Conservation (phyloP, 2,797 vertebrate species). For the Leuciscus waleckii region DNA sequence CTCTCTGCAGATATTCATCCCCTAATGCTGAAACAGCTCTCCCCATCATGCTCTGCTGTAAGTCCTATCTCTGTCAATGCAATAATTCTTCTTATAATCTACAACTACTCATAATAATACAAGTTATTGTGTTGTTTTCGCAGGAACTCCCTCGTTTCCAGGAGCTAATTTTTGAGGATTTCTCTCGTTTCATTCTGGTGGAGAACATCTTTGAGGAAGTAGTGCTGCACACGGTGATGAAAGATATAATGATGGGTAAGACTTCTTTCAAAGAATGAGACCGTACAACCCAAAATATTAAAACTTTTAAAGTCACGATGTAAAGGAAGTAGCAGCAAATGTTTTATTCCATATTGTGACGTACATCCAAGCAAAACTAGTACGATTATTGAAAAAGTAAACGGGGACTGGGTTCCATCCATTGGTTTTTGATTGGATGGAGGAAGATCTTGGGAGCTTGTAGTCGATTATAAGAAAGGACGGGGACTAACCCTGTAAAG, state of each 20-base stretch:
- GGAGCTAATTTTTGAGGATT: constrained; percentile 96
- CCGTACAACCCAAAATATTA: no score
- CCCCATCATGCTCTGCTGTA: constrained; percentile 78
- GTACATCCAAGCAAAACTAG: background rate
- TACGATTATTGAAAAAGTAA: background rate
- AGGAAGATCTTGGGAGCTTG: background rate
- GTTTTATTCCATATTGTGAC: background rate
- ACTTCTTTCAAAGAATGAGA: background rate
- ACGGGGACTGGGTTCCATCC: background rate
- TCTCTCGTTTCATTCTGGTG: constrained; percentile 89
- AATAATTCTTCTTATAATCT: background rate
- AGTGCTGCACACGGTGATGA: constrained; percentile 93
- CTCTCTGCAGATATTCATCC: constrained; percentile 94
- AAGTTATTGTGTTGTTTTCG: accelerated
- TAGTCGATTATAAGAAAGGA: background rate
- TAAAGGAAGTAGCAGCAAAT: background rate
- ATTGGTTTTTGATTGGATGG: background rate
- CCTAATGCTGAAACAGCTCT: constrained; percentile 95
- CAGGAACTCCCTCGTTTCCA: constrained; percentile 90
- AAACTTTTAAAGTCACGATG: background rate
- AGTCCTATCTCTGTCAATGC: background rate
- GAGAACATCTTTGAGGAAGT: constrained; percentile 96
- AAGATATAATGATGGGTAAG: constrained; percentile 95
- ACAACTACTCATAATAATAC: background rate
- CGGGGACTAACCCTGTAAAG: background rate